Evolutionary conservation across 2,797 vertebrate genomes (phyloP).

Genomic region (Anomalospiza imberbis): DNA sequence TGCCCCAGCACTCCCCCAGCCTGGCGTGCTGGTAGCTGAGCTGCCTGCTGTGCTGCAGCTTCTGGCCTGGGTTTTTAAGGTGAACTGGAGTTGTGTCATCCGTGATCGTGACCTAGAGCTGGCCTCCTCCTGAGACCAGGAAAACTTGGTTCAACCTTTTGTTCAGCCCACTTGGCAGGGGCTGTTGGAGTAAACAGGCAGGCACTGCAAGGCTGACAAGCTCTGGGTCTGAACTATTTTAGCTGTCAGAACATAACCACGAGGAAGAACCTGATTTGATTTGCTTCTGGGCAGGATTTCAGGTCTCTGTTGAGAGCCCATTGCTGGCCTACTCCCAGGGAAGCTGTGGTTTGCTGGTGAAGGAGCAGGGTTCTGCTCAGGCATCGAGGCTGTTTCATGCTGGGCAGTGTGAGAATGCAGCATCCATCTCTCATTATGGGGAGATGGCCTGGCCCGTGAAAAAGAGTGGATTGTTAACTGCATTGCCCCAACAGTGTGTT

Average conservation of each 20-base stretch:
- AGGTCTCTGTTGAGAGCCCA: background rate
- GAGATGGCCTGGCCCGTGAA: background rate
- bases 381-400: fast-evolving
- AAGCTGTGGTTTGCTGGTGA: background rate
- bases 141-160: background rate
- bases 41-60: background rate
- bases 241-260: background rate
- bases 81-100: background rate
- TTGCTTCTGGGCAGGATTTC: background rate
- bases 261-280: background rate
- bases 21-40: fast-evolving
- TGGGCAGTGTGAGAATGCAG: background rate
- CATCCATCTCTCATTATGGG: background rate
- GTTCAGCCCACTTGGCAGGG: background rate
- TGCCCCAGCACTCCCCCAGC: background rate
- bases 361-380: background rate
- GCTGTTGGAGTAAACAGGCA: background rate
- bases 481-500: background rate
- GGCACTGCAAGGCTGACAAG: background rate
- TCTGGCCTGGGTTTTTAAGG: background rate
- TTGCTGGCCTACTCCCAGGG: background rate
- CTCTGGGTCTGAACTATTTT: background rate
- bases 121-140: background rate
- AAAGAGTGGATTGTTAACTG: background rate
- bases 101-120: fast-evolving